These are phyloP conservation scores for Pogonus chalceus DNA, from an alignment of 1,140 invertebrate species.

Conservation along the genomic window DNA sequence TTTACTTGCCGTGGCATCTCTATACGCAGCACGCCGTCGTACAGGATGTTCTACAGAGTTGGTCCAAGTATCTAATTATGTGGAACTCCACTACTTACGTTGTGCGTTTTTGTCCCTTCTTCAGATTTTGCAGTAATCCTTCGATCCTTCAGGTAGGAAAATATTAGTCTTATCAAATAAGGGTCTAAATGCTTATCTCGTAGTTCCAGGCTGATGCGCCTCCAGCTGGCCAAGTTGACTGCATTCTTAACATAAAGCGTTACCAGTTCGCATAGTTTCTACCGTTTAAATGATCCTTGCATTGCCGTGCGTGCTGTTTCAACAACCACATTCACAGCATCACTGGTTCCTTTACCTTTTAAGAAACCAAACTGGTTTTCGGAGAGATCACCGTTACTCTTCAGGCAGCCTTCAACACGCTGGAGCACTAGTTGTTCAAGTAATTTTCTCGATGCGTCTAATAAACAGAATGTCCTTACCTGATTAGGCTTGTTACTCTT, in stretches of 20 bases:
- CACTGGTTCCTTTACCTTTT: conserved; percentile 18
- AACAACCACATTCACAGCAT: conserved; percentile 15
- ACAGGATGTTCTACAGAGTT: conserved; percentile 19
- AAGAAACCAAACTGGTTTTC: conserved; percentile 23
- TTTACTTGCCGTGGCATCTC: conserved; percentile 8
- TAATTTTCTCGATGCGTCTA: no score
- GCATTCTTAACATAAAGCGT: conserved; percentile 14
- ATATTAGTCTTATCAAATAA: neutral
- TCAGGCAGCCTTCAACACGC: no score
- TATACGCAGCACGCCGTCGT: conserved; percentile 15
- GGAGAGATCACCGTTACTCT: no score
- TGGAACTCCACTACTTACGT: conserved; percentile 13
- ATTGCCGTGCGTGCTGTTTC: neutral
- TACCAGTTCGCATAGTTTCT: neutral
- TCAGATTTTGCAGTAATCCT: neutral
- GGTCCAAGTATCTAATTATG: conserved; percentile 19
- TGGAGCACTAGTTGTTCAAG: no score
- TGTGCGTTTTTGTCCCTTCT: neutral
- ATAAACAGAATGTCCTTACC: no score
- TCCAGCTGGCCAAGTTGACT: conserved; percentile 17
- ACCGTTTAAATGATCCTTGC: neutral
- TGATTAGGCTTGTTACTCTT: no score
- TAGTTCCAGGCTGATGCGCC: conserved; percentile 13
- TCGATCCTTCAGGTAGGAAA: neutral
- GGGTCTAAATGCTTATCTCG: neutral